Conservation (phyloP, 1,140 invertebrate genomes). For the Drosophila asahinai region DNA sequence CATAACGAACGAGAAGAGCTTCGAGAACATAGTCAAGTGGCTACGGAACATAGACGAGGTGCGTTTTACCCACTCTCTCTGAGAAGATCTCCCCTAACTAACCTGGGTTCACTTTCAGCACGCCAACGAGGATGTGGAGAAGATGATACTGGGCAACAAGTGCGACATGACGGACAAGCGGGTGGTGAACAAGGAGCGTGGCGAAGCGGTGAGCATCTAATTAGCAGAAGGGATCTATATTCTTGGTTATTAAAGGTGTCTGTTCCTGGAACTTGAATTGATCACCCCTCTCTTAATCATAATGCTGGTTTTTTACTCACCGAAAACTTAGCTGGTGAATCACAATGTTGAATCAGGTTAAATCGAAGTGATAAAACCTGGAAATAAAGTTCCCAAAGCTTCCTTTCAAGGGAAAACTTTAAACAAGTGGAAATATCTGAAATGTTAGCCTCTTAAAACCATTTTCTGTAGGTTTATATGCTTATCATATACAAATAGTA, state of each 20-base stretch:
- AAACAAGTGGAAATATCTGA: neutral
- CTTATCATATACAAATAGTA: neutral
- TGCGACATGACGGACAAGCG: slow-evolving; percentile 99
- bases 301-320: neutral
- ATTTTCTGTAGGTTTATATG: too few species aligned
- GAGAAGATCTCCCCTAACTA: neutral
- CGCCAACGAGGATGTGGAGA: slow-evolving; percentile 99
- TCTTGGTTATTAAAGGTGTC: neutral
- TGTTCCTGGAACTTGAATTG: neutral
- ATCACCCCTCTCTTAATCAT: neutral
- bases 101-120: slow-evolving; percentile 88
- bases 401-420: neutral
- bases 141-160: slow-evolving; percentile 99
- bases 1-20: slow-evolving; percentile 99
- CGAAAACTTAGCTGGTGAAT: neutral
- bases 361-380: neutral
- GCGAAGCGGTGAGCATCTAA: slow-evolving; percentile 90
- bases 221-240: too few species aligned
- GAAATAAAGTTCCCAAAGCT: neutral
- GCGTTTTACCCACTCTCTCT: slow-evolving; percentile 16
- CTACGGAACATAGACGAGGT: slow-evolving; percentile 98
- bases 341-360: neutral
- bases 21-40: slow-evolving; percentile 99
- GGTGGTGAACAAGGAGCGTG: slow-evolving; percentile 95
- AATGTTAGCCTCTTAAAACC: too few species aligned